Evolutionary conservation across 2,113 vertebrate genomes (phyloP).

Genomic region (Taxidea taxus): DNA sequence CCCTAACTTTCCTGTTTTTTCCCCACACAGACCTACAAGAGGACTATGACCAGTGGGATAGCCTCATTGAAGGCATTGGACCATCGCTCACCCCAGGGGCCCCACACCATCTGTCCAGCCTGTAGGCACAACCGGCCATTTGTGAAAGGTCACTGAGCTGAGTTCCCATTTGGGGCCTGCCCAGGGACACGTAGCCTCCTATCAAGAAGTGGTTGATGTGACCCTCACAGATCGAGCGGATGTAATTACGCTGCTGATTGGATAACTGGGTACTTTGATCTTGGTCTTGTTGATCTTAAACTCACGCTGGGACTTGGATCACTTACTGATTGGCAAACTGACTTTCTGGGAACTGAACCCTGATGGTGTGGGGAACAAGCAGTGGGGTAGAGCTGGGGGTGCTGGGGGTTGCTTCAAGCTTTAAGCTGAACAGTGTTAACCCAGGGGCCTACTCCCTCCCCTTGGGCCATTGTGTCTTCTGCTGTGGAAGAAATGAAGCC

Average conservation of each 20-base stretch:
- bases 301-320: background rate
- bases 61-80: slow-evolving; percentile 78
- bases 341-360: background rate
- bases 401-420: background rate
- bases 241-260: slow-evolving; percentile 40
- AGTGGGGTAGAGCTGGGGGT: background rate
- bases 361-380: background rate
- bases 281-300: slow-evolving; percentile 45
- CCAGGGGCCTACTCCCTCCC: background rate
- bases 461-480: background rate
- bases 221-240: background rate
- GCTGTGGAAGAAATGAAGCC: background rate
- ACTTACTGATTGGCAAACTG: background rate
- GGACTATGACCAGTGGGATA: slow-evolving; percentile 75
- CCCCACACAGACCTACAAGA: slow-evolving; percentile 77
- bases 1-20: background rate
- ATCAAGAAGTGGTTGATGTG: background rate
- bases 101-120: slow-evolving; percentile 64
- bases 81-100: slow-evolving; percentile 65
- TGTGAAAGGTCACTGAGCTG: background rate
- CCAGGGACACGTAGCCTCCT: background rate
- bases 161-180: background rate
- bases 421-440: background rate
- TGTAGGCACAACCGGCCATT: slow-evolving; percentile 62
- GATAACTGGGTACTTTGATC: background rate